A percentile compares a stretch with the other conserved stretches of the same genome.
Conservation (phyloP, 2,888 invertebrate genomes). For the Tenthredo mesomela region DNA sequence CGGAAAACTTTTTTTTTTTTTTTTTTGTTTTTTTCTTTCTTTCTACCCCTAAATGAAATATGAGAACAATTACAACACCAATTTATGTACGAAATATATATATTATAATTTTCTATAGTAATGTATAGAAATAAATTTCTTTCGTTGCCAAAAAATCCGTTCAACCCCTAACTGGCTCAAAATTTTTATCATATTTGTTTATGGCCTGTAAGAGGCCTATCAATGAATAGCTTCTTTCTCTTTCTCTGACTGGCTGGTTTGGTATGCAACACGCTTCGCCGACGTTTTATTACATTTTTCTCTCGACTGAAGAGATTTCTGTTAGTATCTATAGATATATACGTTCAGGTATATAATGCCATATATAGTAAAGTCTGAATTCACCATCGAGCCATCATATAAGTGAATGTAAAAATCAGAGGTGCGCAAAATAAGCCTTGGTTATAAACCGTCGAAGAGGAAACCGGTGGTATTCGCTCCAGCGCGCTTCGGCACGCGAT, state of each 20-base stretch:
- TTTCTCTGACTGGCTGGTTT: neutral
- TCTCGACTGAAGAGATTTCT: neutral
- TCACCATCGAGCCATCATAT: neutral
- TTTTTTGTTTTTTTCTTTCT: neutral
- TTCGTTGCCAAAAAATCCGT: neutral
- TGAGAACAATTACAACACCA: no score
- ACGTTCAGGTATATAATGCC: neutral
- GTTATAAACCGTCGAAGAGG: neutral
- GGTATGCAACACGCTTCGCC: slow-evolving; percentile 37
- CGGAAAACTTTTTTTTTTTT: neutral
- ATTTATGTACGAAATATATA: no score
- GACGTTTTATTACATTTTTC: neutral
- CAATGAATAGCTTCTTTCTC: neutral
- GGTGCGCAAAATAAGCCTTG: slow-evolving; percentile 5
- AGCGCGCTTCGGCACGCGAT: neutral
- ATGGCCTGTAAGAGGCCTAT: neutral
- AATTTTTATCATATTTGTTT: neutral
- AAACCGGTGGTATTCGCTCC: neutral
- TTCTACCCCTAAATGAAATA: neutral
- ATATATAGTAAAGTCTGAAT: neutral
- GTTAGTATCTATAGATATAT: neutral
- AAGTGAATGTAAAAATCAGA: slow-evolving; percentile 21
- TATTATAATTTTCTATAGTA: neutral
- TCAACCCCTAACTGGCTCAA: neutral
- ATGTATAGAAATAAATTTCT: neutral